Evolutionary conservation across 2,888 invertebrate genomes (phyloP), one percentile per base, ranked within the genome.

Genomic region (Brachynemurus nebulosus): DNA sequence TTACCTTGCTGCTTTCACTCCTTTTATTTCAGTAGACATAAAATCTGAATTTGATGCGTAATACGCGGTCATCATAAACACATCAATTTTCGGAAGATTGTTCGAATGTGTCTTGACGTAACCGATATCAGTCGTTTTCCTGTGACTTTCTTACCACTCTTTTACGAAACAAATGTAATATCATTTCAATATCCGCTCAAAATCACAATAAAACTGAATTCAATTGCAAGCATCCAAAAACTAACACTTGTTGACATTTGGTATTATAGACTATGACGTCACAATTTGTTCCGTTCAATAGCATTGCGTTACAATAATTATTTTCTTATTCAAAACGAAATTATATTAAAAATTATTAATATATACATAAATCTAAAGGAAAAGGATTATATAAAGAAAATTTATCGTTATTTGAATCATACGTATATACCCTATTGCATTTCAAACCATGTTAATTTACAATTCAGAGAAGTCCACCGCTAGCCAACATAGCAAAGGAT

Each of bases 1-100:
- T 8, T 34, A 34, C 34, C 34, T 34, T 34, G 34, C 34, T 9
- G 34, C 34, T 34, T 34, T 34, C 34, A 34, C 34, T 34, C 34
- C 34, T n/a, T n/a, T n/a, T n/a, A n/a, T n/a, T n/a, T n/a, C n/a
- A n/a, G n/a, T n/a, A n/a, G n/a, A n/a, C n/a, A 7, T 34, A 34
- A 34, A 34, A 34, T 34, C 34, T 11, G 34, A 12, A 34, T 34
- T 34, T 34, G 34, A 7, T 7, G 34, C 23, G 9, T 7, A 23
- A 23, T 23, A 23, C 9, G 23, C 9, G 6, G 23, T 23, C 23
- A 23, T 23, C 34, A 34, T 34, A 14, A 34, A 34, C 14, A 14
- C 7, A 34, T 34, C 34, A 12, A 34, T 34, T 34, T 34, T 34
- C 7, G 34, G 34, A 9, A 34, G n/a, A 34, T 34, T 34, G n/a